Base-by-base conservation (phyloP, 2,888 invertebrate species). In the Eucera pruinosa region DNA sequence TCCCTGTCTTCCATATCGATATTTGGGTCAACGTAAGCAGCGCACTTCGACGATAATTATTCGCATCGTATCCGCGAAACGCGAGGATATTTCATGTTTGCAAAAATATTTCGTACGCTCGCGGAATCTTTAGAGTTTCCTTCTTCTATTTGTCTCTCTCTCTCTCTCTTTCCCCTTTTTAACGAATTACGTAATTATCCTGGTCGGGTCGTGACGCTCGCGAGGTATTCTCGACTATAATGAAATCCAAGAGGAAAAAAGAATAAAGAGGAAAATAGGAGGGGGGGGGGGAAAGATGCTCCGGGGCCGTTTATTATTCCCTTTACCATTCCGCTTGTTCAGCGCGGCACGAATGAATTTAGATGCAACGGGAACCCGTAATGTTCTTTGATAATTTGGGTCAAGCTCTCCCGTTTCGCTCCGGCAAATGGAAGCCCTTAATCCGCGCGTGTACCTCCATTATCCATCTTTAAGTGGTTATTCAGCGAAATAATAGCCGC, bases 271-370 rank as follows among this genome's bases (percentile, higher is more conserved):
- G 48, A n/a, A n/a, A n/a, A n/a, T 4, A 15, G 15, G 25, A 25
- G 15, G 25, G 25, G 27, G n/a, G 25, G 25, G 36, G 5, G 1
- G 33, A 11, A 69, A 50, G 60, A 65, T 62, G 62, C 39, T n/a
- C 39, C 13, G 33, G 2, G n/a, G 6, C 23, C 39, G 55, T 78
- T 71, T 82, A 67, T 75, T 70, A 61, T 76, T 82, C 70, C 41
- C 66, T 76, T 76, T 65, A 67, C 47, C 43, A 25, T 64, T 57
- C 52, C 60, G 41, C 20, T 58, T 50, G 67, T 55, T 58, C 48
- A 43, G 27, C 27, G 41, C 55, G n/a, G 27, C 30, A 23, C 50
- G 52, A 82, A 79, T 79, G 67, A 76, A 79, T 78, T 76, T 68
- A 76, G 65, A 73, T 68, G 57, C 76, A 71, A 72, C 62, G 41